Evolutionary conservation across 2,113 vertebrate genomes (phyloP).

Genomic region (Periophthalmodon schlosseri): DNA sequence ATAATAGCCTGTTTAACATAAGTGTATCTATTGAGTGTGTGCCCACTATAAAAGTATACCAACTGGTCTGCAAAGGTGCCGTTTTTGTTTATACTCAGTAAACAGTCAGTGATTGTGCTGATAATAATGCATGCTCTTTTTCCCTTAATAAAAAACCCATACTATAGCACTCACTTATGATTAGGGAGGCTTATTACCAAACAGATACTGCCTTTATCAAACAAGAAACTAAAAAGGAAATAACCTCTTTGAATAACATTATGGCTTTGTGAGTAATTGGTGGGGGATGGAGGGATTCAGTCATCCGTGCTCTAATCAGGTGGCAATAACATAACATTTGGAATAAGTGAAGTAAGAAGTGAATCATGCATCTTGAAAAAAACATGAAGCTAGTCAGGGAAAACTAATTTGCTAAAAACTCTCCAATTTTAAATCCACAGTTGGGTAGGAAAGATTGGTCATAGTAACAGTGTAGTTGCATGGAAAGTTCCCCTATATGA

Average conservation of each 20-base stretch:
- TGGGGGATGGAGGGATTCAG: too few species aligned
- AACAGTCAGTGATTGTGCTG: neutral
- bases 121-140: neutral
- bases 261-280: too few species aligned
- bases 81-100: neutral
- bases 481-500: neutral
- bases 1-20: conserved; percentile 2
- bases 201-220: neutral
- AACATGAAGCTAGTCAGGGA: too few species aligned
- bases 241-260: too few species aligned
- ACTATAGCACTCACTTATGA: neutral
- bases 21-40: neutral
- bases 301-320: too few species aligned
- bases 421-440: too few species aligned
- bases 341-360: too few species aligned
- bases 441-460: too few species aligned
- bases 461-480: neutral
- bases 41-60: neutral
- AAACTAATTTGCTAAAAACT: too few species aligned
- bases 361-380: too few species aligned
- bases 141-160: neutral
- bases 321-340: too few species aligned
- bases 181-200: neutral
- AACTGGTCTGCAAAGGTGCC: neutral
- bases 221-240: too few species aligned